phyloP scores from a whole-genome alignment of 2,797 vertebrate genomes.

The Enteromius mattozi region DNA sequence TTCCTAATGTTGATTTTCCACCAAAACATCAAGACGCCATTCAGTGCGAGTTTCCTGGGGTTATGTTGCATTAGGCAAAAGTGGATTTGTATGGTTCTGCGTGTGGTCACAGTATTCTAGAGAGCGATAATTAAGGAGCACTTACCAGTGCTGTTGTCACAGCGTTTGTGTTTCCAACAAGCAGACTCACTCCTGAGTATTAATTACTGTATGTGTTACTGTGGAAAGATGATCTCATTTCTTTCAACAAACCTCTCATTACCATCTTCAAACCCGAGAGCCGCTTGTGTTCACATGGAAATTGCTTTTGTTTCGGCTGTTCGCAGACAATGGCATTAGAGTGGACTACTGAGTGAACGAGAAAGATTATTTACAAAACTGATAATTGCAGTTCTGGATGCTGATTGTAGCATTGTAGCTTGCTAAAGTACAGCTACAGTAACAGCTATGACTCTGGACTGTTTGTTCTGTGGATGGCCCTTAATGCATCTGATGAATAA shows the following conservation, averaged over 20 bases:
- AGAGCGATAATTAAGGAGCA: conserved; percentile 41
- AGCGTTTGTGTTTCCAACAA: conserved; percentile 1
- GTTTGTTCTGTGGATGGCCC: background rate
- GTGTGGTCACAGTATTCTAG: conserved; percentile 26
- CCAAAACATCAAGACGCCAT: conserved; percentile 9
- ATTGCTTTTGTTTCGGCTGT: background rate
- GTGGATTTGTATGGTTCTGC: conserved; percentile 28
- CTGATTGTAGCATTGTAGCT: background rate
- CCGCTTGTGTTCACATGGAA: conserved; percentile 18
- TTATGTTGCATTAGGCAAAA: conserved; percentile 50
- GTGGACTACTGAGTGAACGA: conserved; percentile 9
- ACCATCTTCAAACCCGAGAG: conserved; percentile 10
- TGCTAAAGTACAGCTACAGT: background rate
- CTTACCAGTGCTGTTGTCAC: conserved; percentile 31
- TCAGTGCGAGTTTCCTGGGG: conserved; percentile 43
- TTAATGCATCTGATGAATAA: background rate
- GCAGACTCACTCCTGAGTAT: conserved; percentile 36
- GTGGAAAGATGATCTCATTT: conserved; percentile 49
- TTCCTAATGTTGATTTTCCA: conserved; percentile 19
- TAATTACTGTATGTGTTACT: conserved; percentile 50
- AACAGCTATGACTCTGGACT: background rate
- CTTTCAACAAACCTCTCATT: conserved; percentile 35
- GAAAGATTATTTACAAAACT: background rate
- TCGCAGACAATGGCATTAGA: background rate
- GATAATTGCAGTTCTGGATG: background rate